Evolutionary conservation across 2,797 vertebrate species (phyloP), one percentile per base, ranked within the genome.

Genomic region (Pterois miles): DNA sequence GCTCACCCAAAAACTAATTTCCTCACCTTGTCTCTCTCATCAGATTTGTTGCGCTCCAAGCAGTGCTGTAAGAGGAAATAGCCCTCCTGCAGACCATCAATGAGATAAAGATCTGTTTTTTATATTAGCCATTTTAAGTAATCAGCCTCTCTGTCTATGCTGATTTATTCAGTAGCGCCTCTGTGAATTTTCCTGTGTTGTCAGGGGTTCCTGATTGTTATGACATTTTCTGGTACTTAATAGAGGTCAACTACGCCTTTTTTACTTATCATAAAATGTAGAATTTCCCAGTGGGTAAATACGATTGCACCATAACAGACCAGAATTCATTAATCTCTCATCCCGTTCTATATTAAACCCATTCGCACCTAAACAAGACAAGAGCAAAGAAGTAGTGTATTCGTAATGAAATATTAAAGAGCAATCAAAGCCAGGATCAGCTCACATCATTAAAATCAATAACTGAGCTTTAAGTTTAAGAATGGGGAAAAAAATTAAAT

Each of bases 1-100:
- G 75, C 75, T 81, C 71, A 76, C 74, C 76, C 65, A 80, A 76
- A 50, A 91, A 76, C 78, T 63, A 8, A 90, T 92, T 90, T 85
- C 82, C 70, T 78, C 63, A 72, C 68, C 77, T 71, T 36, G 69
- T 85, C 66, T 63, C 33, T 71, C 33, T 62, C 57, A 86, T 86
- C 67, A 65, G 36, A 86, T 90, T 82, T 71, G 74, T 71, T 77
- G 23, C 53, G 33, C 71, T 85, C 27, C 11, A 6, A 75, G 67
- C 16, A 23, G 25, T 36, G 54, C 78, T 52, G 11, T 53, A n/a
- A 58, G 58, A 69, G 65, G 84, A 83, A 83, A 86, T 73, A 13
- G 52, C 65, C 66, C 36, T 71, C 31, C 16, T 58, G 20, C 65
- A 69, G 74, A 81, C 76, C 74, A 59, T 69, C 70, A 70, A 1